A percentile compares a stretch with the other conserved stretches of the same genome.
Conservation (phyloP, 2,113 vertebrate genomes). For the Centropus unirufus region DNA sequence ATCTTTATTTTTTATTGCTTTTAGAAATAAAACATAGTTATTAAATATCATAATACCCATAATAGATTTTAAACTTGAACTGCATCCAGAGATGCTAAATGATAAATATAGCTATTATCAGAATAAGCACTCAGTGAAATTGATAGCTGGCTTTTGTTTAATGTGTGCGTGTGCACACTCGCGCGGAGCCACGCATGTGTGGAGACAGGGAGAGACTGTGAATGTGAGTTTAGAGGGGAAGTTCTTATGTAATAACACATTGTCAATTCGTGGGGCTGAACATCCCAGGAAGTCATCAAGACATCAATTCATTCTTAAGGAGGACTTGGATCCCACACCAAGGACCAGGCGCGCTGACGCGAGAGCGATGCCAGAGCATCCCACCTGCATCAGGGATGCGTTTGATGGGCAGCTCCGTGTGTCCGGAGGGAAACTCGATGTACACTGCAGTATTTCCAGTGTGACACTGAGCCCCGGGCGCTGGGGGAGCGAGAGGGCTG, state of each 20-base stretch:
- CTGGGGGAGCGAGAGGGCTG: neutral
- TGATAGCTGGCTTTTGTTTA: slow-evolving; percentile 45
- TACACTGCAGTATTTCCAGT: fast-evolving
- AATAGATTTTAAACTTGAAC: slow-evolving; percentile 56
- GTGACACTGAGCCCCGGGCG: fast-evolving
- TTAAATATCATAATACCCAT: slow-evolving; percentile 60
- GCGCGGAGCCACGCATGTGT: neutral
- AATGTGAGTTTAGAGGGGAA: fast-evolving
- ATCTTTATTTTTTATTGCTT: slow-evolving; percentile 53
- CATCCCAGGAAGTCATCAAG: fast-evolving
- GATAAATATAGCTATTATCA: slow-evolving; percentile 66
- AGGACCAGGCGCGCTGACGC: fast-evolving
- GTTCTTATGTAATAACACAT: fast-evolving
- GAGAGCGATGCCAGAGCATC: neutral
- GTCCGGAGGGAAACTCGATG: fast-evolving
- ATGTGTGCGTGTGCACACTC: neutral
- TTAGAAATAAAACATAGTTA: slow-evolving; percentile 63
- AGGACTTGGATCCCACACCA: fast-evolving
- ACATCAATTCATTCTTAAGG: fast-evolving
- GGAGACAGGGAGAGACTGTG: neutral
- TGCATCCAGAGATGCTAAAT: slow-evolving; percentile 60
- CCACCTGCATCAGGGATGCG: fast-evolving
- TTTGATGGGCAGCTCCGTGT: fast-evolving
- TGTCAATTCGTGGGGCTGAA: fast-evolving
- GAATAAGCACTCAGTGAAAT: slow-evolving; percentile 44